Base-by-base conservation (phyloP, 1,140 invertebrate species). In the Drosophila obscura region DNA sequence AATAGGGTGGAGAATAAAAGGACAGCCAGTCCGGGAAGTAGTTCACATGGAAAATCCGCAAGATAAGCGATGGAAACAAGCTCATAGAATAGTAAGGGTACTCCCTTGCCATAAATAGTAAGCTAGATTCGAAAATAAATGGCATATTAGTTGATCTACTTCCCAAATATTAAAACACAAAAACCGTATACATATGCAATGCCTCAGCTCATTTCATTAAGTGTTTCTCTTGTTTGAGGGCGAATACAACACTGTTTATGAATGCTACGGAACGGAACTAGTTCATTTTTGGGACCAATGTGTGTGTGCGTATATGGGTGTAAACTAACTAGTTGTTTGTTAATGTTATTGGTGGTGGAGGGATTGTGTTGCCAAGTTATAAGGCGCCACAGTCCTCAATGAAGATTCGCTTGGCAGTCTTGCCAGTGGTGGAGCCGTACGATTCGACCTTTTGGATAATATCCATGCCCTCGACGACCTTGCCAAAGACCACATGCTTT, bases 401-500 rank as follows among this genome's bases (percentile, higher is more conserved):
- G 48, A 94, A 91, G 84, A 98, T 94, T 91, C 96, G 96, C 93
- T 96, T 96, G 45, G 93, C 93, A 57, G 97, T 96, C 92, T 97
- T 97, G 62, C 97, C 98, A 66, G 94, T 96, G 76, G 96, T 94
- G 41, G 95, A 95, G 56, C 97, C 97, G 73, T 94, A 92, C 7
- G 93, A 92, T 93, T 98, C 96, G 65, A 97, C 94, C 93, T 96
- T 96, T 93, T 96, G 97, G 5, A 99, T 97, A 78, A 99, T 94
- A 92, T 99, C 97, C 96, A 98, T 96, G 61, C 98, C 98, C 90
- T 99, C 97, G 19, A 97, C 94, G 46, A 99, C 97, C 73, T 95
- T 93, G 35, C 98, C 98, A 90, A 99, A 99, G 6, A 99, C 98
- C 15, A 99, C 98, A 88, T 99, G 98, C 92, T 96, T 96, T 77